Percentiles rank a stretch among this genome's conserved stretches.
Conservation (phyloP, 2,888 invertebrate species). For the Lypha dubia region DNA sequence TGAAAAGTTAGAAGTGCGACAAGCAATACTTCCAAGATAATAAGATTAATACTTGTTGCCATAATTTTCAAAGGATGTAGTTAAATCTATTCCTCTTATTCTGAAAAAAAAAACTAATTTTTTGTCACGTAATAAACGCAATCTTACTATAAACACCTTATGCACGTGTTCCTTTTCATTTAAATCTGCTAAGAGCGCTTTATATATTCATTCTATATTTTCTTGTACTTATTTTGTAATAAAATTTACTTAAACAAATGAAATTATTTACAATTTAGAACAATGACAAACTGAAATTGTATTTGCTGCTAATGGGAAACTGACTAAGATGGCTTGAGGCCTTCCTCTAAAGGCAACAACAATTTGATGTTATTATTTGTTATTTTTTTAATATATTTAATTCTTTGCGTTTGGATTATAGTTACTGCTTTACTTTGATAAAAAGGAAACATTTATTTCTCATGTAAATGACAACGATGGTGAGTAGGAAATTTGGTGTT, state of each 20-base stretch:
- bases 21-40: too few species aligned
- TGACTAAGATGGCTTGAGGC: background rate
- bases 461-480: too few species aligned
- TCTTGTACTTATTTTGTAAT: background rate
- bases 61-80: too few species aligned
- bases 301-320: background rate
- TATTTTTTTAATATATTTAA: background rate
- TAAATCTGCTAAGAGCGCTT: background rate
- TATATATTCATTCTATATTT: background rate
- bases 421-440: too few species aligned
- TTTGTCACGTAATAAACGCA: background rate
- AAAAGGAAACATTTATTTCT: too few species aligned
- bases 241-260: background rate
- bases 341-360: background rate
- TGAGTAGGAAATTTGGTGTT: too few species aligned
- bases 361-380: background rate
- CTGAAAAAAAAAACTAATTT: too few species aligned
- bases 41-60: too few species aligned
- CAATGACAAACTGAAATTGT: background rate
- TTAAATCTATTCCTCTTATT: too few species aligned
- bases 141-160: background rate
- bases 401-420: background rate
- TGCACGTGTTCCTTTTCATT: background rate
- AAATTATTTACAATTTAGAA: background rate
- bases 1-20: too few species aligned